Conservation (phyloP, 2,797 vertebrate species). For the Pantherophis vulpinus region DNA sequence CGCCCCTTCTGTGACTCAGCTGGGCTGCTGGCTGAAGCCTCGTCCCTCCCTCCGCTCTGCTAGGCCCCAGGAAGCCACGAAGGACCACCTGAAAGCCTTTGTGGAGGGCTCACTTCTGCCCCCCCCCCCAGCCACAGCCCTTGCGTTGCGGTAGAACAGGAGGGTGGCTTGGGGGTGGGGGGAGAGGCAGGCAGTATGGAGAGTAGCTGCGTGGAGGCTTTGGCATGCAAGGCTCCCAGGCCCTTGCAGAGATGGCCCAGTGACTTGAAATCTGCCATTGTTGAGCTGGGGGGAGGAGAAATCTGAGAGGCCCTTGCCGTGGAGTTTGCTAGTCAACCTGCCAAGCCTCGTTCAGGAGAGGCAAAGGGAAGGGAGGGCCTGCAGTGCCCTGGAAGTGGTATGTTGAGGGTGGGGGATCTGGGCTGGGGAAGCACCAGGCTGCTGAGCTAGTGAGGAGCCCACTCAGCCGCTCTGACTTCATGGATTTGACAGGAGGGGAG, state of each 20-base stretch:
- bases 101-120: no score
- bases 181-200: background rate
- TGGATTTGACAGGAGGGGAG: background rate
- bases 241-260: background rate
- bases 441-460: background rate
- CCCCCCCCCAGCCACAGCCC: background rate
- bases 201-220: background rate
- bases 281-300: background rate
- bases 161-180: background rate
- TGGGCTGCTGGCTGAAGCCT: background rate
- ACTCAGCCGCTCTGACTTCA: no score
- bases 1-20: background rate
- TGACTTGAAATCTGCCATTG: background rate
- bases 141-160: background rate
- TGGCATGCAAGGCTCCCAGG: background rate
- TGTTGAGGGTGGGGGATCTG: background rate
- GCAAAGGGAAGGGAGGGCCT: background rate
- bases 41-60: background rate
- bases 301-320: background rate
- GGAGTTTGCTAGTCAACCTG: background rate
- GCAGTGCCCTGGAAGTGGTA: background rate
- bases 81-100: no score
- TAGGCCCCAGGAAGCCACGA: background rate
- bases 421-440: no score
- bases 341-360: background rate